These are phyloP conservation scores for Eupithecia vulgata DNA, from an alignment of 2,888 invertebrate genomes.

Conservation along the genomic window DNA sequence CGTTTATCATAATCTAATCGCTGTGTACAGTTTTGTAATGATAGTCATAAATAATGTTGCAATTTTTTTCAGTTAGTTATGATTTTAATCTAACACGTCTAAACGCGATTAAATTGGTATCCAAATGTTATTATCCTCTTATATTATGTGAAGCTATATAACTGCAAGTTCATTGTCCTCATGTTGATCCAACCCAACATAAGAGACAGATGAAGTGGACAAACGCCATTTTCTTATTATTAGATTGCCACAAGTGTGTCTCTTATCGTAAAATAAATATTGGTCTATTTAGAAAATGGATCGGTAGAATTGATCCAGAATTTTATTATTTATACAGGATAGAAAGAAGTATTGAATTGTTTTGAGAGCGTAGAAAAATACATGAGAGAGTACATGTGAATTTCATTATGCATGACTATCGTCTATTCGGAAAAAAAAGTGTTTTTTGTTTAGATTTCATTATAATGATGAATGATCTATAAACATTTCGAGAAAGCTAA, in stretches of 20 bases:
- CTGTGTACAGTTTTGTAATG: slow-evolving; percentile 37
- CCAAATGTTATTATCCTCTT: not conserved
- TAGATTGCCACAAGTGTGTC: slow-evolving; percentile 39
- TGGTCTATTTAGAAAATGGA: slow-evolving; percentile 32
- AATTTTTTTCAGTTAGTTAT: slow-evolving; percentile 15
- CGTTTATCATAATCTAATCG: slow-evolving; percentile 48
- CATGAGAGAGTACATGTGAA: not conserved
- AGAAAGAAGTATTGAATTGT: not conserved
- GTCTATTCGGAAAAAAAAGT: not conserved
- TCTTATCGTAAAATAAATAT: slow-evolving; percentile 37
- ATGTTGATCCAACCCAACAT: slow-evolving; percentile 32
- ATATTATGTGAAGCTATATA: not conserved
- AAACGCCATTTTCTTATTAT: slow-evolving; percentile 40
- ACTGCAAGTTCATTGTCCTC: slow-evolving; percentile 47
- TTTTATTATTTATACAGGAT: slow-evolving; percentile 47
- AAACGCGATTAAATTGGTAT: not conserved
- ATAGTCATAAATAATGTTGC: slow-evolving; percentile 33
- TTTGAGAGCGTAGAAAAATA: not conserved
- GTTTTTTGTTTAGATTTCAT: not conserved
- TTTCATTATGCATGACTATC: not conserved
- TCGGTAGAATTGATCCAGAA: slow-evolving; percentile 27
- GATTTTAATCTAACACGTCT: not conserved
- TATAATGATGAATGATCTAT: not conserved
- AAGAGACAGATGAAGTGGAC: slow-evolving; percentile 39
- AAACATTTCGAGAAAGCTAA: not conserved